Percentiles rank a stretch among this genome's conserved stretches.
phyloP scores from a whole-genome alignment of 2,888 invertebrate genomes.

The Atherix ibis region DNA sequence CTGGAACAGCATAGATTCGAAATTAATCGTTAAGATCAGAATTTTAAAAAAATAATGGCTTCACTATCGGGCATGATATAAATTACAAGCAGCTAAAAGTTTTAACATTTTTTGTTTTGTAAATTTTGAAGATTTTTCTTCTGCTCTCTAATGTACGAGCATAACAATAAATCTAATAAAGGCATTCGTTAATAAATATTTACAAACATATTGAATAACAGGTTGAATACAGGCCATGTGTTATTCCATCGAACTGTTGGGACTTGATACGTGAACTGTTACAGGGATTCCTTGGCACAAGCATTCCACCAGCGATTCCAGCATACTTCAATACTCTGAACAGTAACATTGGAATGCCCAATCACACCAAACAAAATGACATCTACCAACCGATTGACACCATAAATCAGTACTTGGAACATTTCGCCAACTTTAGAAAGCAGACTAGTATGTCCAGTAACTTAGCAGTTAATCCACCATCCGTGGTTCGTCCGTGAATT shows the following conservation, averaged over 20 bases:
- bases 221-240: constrained; percentile 86
- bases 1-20: too few species aligned
- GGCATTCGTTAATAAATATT: background rate
- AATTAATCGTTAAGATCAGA: too few species aligned
- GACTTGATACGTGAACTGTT: constrained; percentile 80
- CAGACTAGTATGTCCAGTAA: constrained; percentile 32
- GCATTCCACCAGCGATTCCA: constrained; percentile 56
- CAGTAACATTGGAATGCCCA: constrained; percentile 25
- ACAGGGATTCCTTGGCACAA: constrained; percentile 73
- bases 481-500: too few species aligned
- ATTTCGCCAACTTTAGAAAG: constrained; percentile 79
- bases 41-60: too few species aligned
- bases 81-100: too few species aligned
- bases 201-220: constrained; percentile 17
- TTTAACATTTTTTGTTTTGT: too few species aligned
- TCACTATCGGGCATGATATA: too few species aligned
- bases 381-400: constrained; percentile 84
- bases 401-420: constrained; percentile 85
- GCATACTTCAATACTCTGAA: constrained; percentile 35
- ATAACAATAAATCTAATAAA: too few species aligned
- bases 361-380: constrained; percentile 62
- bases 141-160: too few species aligned
- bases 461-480: constrained; percentile 6
- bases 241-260: constrained; percentile 79
- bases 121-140: too few species aligned